A percentile compares a stretch with the other conserved stretches of the same genome.
These are phyloP conservation scores for Puntigrus tetrazona DNA, from an alignment of 2,113 vertebrate species.

Conservation along the genomic window DNA sequence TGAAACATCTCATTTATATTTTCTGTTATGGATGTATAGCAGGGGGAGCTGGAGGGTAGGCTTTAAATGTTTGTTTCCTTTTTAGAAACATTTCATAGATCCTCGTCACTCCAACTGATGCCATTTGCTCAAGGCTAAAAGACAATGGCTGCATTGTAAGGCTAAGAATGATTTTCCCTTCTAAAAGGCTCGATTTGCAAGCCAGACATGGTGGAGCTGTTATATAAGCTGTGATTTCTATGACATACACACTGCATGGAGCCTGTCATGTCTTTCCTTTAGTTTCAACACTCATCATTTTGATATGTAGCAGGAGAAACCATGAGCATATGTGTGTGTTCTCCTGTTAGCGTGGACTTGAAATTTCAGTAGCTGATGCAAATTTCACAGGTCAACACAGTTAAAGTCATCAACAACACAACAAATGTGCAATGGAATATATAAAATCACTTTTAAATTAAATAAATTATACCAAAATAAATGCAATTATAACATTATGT, in stretches of 20 bases:
- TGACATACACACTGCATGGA: background rate
- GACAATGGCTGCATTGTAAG: slow-evolving; percentile 53
- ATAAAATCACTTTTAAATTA: too few species aligned
- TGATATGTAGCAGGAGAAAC: slow-evolving; percentile 52
- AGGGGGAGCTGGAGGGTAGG: background rate
- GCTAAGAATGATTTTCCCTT: slow-evolving; percentile 28
- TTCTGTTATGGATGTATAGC: background rate
- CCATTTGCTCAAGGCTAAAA: slow-evolving; percentile 11
- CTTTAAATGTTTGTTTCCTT: slow-evolving; percentile 42
- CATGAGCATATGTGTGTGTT: background rate
- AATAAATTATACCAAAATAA: too few species aligned
- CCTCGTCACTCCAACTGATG: slow-evolving; percentile 2
- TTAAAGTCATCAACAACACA: background rate
- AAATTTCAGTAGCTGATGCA: background rate
- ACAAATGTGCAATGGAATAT: background rate
- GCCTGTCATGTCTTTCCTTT: background rate
- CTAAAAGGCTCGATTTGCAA: slow-evolving; percentile 13
- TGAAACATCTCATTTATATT: slow-evolving; percentile 22
- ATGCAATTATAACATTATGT: too few species aligned
- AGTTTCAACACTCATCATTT: slow-evolving; percentile 38
- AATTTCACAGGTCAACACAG: background rate
- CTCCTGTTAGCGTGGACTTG: background rate
- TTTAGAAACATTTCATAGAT: background rate
- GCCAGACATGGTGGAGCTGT: slow-evolving; percentile 25
- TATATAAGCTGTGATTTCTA: slow-evolving; percentile 37